Evolutionary conservation across 2,113 vertebrate genomes (phyloP).

Genomic region (Amphiprion percula): DNA sequence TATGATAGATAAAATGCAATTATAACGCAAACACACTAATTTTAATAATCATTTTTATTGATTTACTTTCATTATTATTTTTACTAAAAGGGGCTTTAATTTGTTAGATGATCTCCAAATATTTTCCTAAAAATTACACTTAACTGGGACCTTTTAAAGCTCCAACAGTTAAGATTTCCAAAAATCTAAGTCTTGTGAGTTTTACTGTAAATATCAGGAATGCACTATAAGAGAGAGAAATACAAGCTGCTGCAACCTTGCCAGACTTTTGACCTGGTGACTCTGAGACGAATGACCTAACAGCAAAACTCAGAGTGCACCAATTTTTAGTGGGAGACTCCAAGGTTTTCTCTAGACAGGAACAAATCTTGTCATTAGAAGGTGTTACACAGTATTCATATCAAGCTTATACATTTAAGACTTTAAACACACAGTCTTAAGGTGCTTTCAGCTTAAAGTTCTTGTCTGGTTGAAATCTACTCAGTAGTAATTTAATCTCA

Average conservation of each 20-base stretch:
- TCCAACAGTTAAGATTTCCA: too few species aligned
- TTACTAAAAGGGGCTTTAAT: too few species aligned
- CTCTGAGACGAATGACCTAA: background rate
- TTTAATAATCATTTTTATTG: too few species aligned
- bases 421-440: too few species aligned
- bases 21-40: background rate
- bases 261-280: background rate
- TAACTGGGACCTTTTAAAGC: too few species aligned
- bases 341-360: background rate
- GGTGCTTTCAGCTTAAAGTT: too few species aligned
- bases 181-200: too few species aligned
- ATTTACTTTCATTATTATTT: too few species aligned
- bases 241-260: background rate
- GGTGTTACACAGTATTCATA: background rate
- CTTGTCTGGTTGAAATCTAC: too few species aligned
- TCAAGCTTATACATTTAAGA: background rate
- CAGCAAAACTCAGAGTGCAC: conserved; percentile 1
- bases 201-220: too few species aligned
- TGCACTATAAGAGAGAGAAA: background rate
- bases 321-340: background rate
- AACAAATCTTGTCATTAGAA: background rate
- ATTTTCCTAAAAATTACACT: too few species aligned
- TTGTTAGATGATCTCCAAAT: too few species aligned
- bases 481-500: background rate
- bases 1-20: background rate